Evolutionary conservation across 2,797 vertebrate genomes (phyloP).

Genomic region (Pseudocheirus occidentalis): DNA sequence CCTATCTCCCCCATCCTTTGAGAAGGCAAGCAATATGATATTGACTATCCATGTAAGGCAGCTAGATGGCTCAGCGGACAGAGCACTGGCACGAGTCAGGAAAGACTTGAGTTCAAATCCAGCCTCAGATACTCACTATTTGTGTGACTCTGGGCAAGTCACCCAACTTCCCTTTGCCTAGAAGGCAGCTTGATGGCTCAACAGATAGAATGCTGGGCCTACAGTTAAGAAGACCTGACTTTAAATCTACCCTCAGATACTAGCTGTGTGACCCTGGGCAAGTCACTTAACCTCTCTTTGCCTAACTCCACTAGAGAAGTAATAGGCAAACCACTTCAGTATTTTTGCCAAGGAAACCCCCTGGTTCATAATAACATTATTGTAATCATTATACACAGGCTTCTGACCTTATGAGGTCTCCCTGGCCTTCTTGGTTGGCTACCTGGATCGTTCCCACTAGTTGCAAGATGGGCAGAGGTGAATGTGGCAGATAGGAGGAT

Average conservation of each 20-base stretch:
- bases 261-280: not conserved
- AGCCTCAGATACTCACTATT: not conserved
- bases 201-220: not conserved
- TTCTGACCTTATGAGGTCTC: not conserved
- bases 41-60: not conserved
- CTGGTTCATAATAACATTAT: not conserved
- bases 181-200: too few species aligned
- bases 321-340: not conserved
- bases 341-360: not conserved
- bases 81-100: not conserved
- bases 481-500: not conserved
- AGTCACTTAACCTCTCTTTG: not conserved
- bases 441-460: not conserved
- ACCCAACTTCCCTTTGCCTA: not conserved
- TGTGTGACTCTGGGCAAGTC: not conserved
- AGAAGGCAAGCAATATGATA: not conserved
- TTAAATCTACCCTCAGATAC: not conserved
- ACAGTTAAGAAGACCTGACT: not conserved
- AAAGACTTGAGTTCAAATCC: not conserved
- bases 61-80: not conserved
- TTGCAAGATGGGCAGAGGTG: not conserved
- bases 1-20: not conserved
- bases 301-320: not conserved
- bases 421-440: not conserved
- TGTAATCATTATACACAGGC: not conserved